Evolutionary conservation across 2,797 vertebrate genomes (phyloP), one percentile per base, ranked within the genome.

Genomic region (Myotis myotis): DNA sequence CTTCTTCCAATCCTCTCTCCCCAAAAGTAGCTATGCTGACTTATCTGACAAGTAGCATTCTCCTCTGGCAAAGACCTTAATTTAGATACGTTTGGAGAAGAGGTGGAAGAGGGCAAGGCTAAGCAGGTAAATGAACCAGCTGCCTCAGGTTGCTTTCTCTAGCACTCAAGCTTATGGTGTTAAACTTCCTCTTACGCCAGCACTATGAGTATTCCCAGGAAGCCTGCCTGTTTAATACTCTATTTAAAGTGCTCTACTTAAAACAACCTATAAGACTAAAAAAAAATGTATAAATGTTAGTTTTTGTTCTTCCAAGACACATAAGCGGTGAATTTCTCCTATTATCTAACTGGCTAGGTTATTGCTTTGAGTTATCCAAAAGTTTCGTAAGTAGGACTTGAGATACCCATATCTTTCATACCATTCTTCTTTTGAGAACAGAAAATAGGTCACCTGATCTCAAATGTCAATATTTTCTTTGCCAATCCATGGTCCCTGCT

Each of bases 401-500:
- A 93, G 71, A 88, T 49, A 64, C 20, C 57, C 23, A 8, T 57
- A 71, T 79, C 28, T 91, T 74, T 85, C 62, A 76, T 3, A 74
- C 2, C 49, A 87, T 12, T 83, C 87, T 92, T 95, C 66, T 76
- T 94, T 80, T 28, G 72, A 89, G 47, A 96, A 87, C 7, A 97
- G 62, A 81, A 93, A 82, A 91, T 30, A 87, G 41, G 44, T 25
- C 53, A 76, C 55, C 66, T 93, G 23, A 87, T 70, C 55, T 92
- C 78, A 95, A 89, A 81, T 83, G 70, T 87, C 72, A 75, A 10
- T 93, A 70, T 95, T 95, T 95, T 89, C 51, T 96, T 94, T 94
- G 49, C 47, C 81, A 95, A 82, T 17, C 8, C 23, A 30, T 85
- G 38, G 19, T 82, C 87, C 55, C 53, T 96, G 74, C 19, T 82